A percentile compares a stretch with the other conserved stretches of the same genome.
phyloP scores from a whole-genome alignment of 2,888 invertebrate genomes.

The Bursaphelenchus okinawaensis region DNA sequence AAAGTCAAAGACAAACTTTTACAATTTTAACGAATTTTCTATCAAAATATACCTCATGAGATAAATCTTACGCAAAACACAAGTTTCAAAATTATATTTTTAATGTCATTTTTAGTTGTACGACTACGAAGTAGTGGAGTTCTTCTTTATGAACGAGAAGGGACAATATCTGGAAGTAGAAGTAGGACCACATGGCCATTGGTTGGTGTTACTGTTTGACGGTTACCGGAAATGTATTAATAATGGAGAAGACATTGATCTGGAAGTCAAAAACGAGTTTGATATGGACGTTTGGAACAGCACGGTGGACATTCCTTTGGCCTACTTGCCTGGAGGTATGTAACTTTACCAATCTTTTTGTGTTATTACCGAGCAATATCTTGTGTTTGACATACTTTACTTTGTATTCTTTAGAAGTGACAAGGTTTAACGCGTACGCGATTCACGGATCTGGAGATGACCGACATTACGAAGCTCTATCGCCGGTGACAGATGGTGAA shows the following conservation, averaged over 20 bases:
- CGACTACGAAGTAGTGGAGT: conserved; percentile 61
- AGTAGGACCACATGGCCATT: conserved; percentile 61
- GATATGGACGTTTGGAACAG: conserved; percentile 57
- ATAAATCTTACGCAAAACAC: not conserved
- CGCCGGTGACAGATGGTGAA: conserved; percentile 59
- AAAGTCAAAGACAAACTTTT: too few relatives aligned
- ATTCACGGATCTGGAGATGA: conserved; percentile 61
- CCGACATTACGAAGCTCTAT: conserved; percentile 61
- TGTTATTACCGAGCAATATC: too few relatives aligned
- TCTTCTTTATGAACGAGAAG: conserved; percentile 62
- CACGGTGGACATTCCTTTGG: conserved; percentile 60
- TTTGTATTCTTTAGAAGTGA: conserved; percentile 50
- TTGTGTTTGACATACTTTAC: not conserved
- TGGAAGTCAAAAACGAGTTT: conserved; percentile 44
- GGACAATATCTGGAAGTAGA: conserved; percentile 61
- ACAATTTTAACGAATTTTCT: too few relatives aligned
- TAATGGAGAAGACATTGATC: conserved; percentile 56
- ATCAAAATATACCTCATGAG: too few relatives aligned
- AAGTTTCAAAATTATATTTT: not conserved
- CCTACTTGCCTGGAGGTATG: conserved; percentile 60
- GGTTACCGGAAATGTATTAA: conserved; percentile 60
- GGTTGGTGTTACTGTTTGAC: conserved; percentile 59
- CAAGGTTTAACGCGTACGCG: conserved; percentile 63
- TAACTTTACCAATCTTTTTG: not conserved
- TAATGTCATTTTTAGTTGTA: conserved; percentile 41